phyloP scores from a whole-genome alignment of 2,797 vertebrate species.

The Cynopterus sphinx region DNA sequence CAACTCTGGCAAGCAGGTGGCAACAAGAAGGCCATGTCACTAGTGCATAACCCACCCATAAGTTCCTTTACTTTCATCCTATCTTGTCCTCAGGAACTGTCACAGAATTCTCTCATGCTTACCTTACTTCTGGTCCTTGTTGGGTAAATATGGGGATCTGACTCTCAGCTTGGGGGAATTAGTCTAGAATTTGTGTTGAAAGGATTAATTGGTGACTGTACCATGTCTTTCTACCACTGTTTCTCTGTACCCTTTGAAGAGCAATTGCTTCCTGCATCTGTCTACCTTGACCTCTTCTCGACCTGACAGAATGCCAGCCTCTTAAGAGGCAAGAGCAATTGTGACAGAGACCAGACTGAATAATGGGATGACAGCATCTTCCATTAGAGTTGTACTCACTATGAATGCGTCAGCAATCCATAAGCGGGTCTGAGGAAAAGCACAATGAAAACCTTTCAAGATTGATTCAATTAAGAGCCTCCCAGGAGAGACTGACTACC shows the following conservation, averaged over 20 bases:
- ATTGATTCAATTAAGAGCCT: constrained; percentile 72
- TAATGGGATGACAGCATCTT: constrained; percentile 52
- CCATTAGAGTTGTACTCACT: constrained; percentile 20
- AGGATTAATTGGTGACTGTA: background rate
- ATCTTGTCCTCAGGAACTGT: background rate
- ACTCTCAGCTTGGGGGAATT: background rate
- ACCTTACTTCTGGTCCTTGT: background rate
- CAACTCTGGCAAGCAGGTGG: background rate
- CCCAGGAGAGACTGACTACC: constrained; percentile 53
- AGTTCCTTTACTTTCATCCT: background rate
- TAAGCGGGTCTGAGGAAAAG: constrained; percentile 56
- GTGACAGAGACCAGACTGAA: constrained; percentile 55
- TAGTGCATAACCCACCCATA: background rate
- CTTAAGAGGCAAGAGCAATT: constrained; percentile 49
- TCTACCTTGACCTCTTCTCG: constrained; percentile 62
- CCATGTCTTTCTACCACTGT: background rate
- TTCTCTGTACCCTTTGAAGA: constrained; percentile 23
- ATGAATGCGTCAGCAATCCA: background rate
- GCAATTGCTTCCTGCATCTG: background rate
- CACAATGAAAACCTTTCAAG: constrained; percentile 76
- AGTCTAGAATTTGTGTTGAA: background rate
- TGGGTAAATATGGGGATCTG: background rate
- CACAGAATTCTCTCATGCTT: background rate
- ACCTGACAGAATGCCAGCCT: constrained; percentile 54
- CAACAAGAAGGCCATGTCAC: background rate